A percentile compares a stretch with the other conserved stretches of the same genome.
These are phyloP conservation scores for Ianthella basta DNA, from an alignment of 37 sponge, comb jelly and placozoan genomes.

Conservation along the genomic window DNA sequence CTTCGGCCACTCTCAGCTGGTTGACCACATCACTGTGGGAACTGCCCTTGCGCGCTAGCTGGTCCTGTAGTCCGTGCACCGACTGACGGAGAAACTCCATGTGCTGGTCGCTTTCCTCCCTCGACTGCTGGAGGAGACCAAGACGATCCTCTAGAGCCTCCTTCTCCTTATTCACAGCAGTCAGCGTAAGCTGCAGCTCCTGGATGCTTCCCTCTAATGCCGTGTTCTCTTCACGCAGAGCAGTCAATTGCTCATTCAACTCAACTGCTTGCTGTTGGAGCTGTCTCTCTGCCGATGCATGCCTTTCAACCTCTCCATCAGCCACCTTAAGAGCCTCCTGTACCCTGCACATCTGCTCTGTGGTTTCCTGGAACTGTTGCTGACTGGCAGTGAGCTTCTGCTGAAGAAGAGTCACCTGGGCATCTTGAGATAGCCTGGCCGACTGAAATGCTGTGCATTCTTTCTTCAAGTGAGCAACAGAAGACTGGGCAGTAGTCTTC, in stretches of 20 bases:
- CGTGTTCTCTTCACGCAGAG: constrained; percentile 10
- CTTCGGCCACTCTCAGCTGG: constrained; percentile 24
- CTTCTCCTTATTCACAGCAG: constrained; percentile 36
- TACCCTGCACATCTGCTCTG: constrained; percentile 4
- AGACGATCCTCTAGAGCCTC: constrained; percentile 13
- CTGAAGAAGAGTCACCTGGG: constrained; percentile 35
- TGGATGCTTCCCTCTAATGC: neutral
- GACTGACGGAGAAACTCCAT: constrained; percentile 11
- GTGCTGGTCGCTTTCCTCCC: constrained; percentile 29
- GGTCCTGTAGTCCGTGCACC: constrained; percentile 25
- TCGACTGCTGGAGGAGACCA: neutral
- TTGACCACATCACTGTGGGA: constrained; percentile 1
- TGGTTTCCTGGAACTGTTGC: constrained; percentile 30
- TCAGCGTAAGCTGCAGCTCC: constrained; percentile 2
- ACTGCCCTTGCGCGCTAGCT: constrained; percentile 3
- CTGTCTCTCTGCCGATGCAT: neutral
- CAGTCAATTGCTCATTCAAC: neutral
- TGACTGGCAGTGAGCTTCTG: constrained; percentile 43
- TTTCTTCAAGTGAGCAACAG: constrained; percentile 25
- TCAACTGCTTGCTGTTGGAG: constrained; percentile 18
- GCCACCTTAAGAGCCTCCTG: constrained; percentile 4
- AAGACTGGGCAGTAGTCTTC: constrained; percentile 9
- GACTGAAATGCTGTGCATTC: constrained; percentile 18
- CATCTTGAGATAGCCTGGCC: constrained; percentile 28
- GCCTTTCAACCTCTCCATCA: neutral